phyloP scores from a whole-genome alignment of 2,888 invertebrate species.

The Drosophila stalkeri region DNA sequence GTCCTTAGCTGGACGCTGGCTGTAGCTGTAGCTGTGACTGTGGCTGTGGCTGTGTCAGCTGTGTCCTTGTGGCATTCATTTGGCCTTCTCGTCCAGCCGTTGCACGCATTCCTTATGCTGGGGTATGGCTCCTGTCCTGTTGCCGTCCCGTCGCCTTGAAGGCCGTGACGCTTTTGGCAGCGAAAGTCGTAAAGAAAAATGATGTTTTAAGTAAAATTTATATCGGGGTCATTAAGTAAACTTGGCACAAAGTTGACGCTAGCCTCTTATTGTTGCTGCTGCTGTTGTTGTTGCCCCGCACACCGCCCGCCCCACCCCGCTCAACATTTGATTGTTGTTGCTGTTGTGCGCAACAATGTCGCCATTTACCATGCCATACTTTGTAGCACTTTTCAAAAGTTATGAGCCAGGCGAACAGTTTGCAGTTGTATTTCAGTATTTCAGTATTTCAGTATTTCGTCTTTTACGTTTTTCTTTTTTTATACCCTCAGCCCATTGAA shows the following conservation, averaged over 20 bases:
- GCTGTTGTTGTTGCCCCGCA: neutral
- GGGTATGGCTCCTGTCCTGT: conserved; percentile 41
- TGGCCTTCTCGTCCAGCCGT: conserved; percentile 27
- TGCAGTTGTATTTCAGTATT: conserved; percentile 3
- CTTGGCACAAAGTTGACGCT: conserved; percentile 78
- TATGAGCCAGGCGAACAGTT: conserved; percentile 44
- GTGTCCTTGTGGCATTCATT: conserved; percentile 26
- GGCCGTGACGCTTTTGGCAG: conserved; percentile 62
- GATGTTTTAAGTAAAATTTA: conserved; percentile 79
- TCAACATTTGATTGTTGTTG: conserved; percentile 20
- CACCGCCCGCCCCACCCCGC: neutral
- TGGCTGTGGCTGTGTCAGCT: conserved; percentile 51
- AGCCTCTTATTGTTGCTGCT: conserved; percentile 37
- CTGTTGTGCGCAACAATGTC: conserved; percentile 67
- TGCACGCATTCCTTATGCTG: conserved; percentile 30
- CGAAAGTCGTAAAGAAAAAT: conserved; percentile 78
- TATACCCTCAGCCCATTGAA: too few relatives aligned
- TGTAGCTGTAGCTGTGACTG: too few relatives aligned
- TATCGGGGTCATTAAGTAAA: conserved; percentile 80
- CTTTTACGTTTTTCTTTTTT: neutral
- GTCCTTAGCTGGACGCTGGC: conserved; percentile 15
- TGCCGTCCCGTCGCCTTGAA: conserved; percentile 34
- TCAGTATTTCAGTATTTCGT: conserved; percentile 3
- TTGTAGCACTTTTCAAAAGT: conserved; percentile 70
- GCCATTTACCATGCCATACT: conserved; percentile 74